Conservation (phyloP, 2,113 vertebrate species). For the Misgurnus mizolepis region DNA sequence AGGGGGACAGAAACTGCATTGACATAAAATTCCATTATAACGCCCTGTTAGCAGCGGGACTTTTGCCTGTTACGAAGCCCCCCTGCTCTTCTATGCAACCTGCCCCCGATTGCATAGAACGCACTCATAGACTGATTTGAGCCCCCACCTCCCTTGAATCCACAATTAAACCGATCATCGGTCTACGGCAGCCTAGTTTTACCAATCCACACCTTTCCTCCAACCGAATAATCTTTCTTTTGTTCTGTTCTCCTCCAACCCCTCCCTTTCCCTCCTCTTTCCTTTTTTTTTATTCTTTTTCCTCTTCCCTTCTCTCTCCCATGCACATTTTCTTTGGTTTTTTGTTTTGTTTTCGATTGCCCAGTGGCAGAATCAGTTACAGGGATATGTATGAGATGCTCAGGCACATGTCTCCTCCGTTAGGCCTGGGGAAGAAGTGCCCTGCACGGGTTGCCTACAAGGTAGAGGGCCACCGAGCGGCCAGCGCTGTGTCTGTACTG, state of each 20-base stretch:
- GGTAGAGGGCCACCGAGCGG: conserved; percentile 78
- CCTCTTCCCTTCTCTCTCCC: conserved; percentile 50
- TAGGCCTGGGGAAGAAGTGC: conserved; percentile 97
- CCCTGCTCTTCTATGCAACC: conserved; percentile 65
- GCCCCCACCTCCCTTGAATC: conserved; percentile 46
- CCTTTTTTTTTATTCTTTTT: conserved; percentile 49
- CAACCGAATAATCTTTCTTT: conserved; percentile 59
- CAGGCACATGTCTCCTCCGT: conserved; percentile 95
- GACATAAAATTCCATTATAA: conserved; percentile 69
- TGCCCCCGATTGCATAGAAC: conserved; percentile 56
- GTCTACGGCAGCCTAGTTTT: conserved; percentile 44
- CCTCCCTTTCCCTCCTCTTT: conserved; percentile 39
- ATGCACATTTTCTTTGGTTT: conserved; percentile 56
- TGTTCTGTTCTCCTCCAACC: conserved; percentile 50
- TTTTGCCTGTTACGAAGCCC: conserved; percentile 68
- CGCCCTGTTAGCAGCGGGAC: conserved; percentile 64
- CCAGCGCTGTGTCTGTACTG: conserved; percentile 74
- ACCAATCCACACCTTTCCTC: conserved; percentile 45
- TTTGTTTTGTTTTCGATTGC: conserved; percentile 72
- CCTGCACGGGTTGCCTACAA: conserved; percentile 96
- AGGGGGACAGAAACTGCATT: conserved; percentile 83
- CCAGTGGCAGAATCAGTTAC: conserved; percentile 97
- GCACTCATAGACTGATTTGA: conserved; percentile 46
- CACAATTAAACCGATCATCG: conserved; percentile 47
- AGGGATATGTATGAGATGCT: conserved; percentile 99